Conservation (phyloP, 2,797 vertebrate species). For the Pelobates cultripes region DNA sequence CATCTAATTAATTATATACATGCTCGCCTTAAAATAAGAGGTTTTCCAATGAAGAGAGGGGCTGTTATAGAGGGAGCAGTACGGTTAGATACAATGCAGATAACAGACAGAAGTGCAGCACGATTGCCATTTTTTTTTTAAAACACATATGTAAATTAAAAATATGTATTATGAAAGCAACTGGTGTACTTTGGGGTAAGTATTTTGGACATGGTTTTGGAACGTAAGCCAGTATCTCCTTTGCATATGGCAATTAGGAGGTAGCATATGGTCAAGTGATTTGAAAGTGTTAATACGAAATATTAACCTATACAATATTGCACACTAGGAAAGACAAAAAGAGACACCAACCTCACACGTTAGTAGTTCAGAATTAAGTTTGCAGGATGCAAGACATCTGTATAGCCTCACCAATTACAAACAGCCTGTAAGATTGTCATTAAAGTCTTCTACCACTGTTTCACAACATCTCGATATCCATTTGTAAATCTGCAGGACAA, state of each 20-base stretch:
- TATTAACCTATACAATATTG: no score
- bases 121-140: no score
- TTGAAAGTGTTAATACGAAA: background rate
- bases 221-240: background rate
- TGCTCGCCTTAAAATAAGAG: background rate
- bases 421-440: background rate
- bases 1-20: background rate
- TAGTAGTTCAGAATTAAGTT: background rate
- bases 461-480: conserved; percentile 15
- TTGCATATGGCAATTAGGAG: background rate
- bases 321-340: background rate
- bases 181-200: background rate
- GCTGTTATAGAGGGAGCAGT: background rate
- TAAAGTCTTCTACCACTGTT: background rate
- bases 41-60: background rate
- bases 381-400: conserved; percentile 5
- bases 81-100: background rate
- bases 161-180: background rate
- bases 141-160: no score
- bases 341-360: conserved; percentile 13
- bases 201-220: background rate
- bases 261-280: background rate
- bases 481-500: conserved; percentile 15
- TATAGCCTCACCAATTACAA: background rate
- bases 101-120: background rate